Conservation (phyloP, 2,888 invertebrate species). For the Pasiphila rectangulata region DNA sequence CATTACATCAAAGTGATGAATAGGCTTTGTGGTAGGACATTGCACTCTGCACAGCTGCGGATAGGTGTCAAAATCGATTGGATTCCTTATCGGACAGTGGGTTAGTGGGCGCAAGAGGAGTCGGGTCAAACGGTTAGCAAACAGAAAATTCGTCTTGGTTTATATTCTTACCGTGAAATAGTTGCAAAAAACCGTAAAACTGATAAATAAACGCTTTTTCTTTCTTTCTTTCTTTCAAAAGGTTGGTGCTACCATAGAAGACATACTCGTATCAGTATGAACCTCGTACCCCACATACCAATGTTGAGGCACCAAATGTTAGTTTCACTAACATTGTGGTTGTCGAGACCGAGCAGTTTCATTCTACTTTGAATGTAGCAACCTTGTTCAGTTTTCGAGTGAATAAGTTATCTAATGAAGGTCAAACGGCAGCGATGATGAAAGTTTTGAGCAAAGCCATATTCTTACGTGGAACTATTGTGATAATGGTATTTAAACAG, state of each 20-base stretch:
- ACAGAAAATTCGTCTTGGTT: slow-evolving; percentile 69
- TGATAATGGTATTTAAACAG: no score
- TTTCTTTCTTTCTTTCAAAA: no score
- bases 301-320: slow-evolving; percentile 27
- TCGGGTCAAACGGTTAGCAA: slow-evolving; percentile 74
- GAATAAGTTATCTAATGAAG: slow-evolving; percentile 8
- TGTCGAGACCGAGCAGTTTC: slow-evolving; percentile 34
- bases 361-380: slow-evolving; percentile 25
- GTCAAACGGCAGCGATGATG: slow-evolving; percentile 3
- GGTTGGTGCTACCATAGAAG: slow-evolving; percentile 42
- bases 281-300: not conserved
- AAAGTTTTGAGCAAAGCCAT: not conserved
- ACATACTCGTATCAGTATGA: not conserved
- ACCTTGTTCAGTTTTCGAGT: slow-evolving; percentile 9
- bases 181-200: no score
- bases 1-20: slow-evolving; percentile 73
- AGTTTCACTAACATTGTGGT: slow-evolving; percentile 50
- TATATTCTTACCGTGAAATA: slow-evolving; percentile 61
- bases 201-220: no score
- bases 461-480: no score
- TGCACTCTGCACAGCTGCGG: slow-evolving; percentile 48
- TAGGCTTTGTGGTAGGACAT: slow-evolving; percentile 56
- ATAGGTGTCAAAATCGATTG: slow-evolving; percentile 56
- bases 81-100: slow-evolving; percentile 64
- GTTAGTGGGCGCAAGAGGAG: slow-evolving; percentile 72